Evolutionary conservation across 2,888 invertebrate species (phyloP).

Genomic region (Rhagonycha lutea): DNA sequence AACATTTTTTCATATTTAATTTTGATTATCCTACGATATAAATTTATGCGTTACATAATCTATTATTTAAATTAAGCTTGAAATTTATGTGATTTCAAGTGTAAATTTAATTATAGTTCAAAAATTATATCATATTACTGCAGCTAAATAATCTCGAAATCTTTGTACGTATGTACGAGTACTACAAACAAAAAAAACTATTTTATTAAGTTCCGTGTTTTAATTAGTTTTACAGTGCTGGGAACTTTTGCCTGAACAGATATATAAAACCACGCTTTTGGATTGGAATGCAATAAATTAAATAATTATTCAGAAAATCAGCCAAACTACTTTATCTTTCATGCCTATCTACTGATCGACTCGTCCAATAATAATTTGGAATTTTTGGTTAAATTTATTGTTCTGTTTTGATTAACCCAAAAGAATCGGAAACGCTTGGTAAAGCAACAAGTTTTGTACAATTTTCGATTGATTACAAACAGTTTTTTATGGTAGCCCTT

Average conservation of each 20-base stretch:
- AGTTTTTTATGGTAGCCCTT: background rate
- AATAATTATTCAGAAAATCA: background rate
- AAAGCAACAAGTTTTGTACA: background rate
- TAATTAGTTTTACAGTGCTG: background rate
- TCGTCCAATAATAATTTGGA: background rate
- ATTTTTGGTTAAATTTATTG: background rate
- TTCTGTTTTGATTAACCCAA: background rate
- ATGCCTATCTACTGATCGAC: background rate
- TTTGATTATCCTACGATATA: background rate
- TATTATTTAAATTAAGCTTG: background rate
- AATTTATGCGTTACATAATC: background rate
- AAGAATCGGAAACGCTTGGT: background rate
- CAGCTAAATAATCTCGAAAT: background rate
- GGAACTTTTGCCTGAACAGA: background rate
- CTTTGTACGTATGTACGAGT: background rate
- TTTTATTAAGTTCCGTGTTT: background rate
- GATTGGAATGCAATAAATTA: background rate
- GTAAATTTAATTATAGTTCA: background rate
- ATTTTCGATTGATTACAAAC: background rate
- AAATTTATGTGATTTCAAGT: background rate
- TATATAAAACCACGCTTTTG: background rate
- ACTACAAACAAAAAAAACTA: background rate
- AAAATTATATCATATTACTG: background rate
- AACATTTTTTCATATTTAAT: slow-evolving; percentile 1
- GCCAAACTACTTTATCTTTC: background rate